Conservation (phyloP, 2,888 invertebrate species). For the Camponotus fellah region DNA sequence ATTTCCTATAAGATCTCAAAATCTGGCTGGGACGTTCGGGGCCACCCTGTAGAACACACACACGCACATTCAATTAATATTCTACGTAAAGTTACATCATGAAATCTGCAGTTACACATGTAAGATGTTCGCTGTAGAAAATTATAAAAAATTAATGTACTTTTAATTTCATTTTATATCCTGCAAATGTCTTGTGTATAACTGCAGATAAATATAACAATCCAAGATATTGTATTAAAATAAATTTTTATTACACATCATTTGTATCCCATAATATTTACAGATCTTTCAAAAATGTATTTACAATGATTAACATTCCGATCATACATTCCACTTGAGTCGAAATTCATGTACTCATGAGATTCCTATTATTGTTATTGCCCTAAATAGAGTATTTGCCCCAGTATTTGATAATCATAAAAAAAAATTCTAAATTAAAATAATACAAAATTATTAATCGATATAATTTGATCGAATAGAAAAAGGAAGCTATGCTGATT, state of each 20-base stretch:
- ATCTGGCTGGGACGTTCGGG: too few relatives aligned
- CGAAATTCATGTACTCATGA: conserved; percentile 47
- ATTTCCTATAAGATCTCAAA: too few relatives aligned
- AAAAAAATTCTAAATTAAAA: conserved; percentile 37
- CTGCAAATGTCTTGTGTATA: neutral
- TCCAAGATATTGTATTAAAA: conserved; percentile 72
- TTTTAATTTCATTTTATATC: neutral
- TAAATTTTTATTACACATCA: conserved; percentile 79
- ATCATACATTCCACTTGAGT: conserved; percentile 39
- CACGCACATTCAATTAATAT: neutral
- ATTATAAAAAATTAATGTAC: too few relatives aligned
- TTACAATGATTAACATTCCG: conserved; percentile 57
- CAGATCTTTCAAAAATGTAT: conserved; percentile 69
- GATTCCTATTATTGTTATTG: conserved; percentile 35
- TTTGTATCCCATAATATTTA: conserved; percentile 72
- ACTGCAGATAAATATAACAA: conserved; percentile 9
- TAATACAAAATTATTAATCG: conserved; percentile 28
- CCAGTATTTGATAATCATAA: conserved; percentile 17
- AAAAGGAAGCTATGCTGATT: conserved; percentile 47
- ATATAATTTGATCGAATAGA: conserved; percentile 19
- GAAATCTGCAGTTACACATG: too few relatives aligned
- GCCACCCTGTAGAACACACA: neutral
- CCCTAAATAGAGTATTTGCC: conserved; percentile 45
- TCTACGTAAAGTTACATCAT: neutral
- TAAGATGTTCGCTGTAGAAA: too few relatives aligned